Evolutionary conservation across 1,140 invertebrate genomes (phyloP), one percentile per base, ranked within the genome.

Genomic region (Mamestra configurata): DNA sequence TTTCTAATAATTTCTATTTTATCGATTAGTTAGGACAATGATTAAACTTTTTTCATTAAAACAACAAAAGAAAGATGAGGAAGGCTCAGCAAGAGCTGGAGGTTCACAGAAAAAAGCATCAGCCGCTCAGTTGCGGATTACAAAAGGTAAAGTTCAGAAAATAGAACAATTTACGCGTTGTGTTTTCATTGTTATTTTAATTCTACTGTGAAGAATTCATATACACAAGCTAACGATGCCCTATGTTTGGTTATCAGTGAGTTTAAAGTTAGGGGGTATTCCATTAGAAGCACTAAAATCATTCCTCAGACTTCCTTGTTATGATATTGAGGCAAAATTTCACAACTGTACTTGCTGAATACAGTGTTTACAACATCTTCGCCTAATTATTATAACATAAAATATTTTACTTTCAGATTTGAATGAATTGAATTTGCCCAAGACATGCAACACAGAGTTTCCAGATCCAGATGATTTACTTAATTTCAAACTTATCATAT

Each of bases 31-130:
- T 92, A 95, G 89, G 90, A 95, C 87, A 92, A 99, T 99, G 99
- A 99, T 99, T 94, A 99, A 99, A 97, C 96, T 99, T 95, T 99
- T 99, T 96, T 99, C 98, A 73, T 96, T 99, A 89, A 99, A 99
- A 96, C 98, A 99, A 96, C 98, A 99, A 95, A 99, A 99, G 96
- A 99, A 99, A 96, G 98, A 99, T 96, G 98, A 98, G 84, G 98
- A 98, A 95, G 95, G 97, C 77, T 96, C 97, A 89, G 96, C 97
- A 75, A 96, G 96, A 93, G 95, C 96, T 92, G 97, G 97, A 81
- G 97, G 96, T 88, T 96, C 97, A 93, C 98, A 98, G 95, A 99
- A 99, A 93, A 98, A 98, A 95, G 97, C 98, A 73, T 99, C 98
- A 77, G 98, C 99, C 86, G 99, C 99, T 77, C 98, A 99, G 95